Conservation (phyloP, 2,113 vertebrate genomes). For the Chaetodon trifascialis region DNA sequence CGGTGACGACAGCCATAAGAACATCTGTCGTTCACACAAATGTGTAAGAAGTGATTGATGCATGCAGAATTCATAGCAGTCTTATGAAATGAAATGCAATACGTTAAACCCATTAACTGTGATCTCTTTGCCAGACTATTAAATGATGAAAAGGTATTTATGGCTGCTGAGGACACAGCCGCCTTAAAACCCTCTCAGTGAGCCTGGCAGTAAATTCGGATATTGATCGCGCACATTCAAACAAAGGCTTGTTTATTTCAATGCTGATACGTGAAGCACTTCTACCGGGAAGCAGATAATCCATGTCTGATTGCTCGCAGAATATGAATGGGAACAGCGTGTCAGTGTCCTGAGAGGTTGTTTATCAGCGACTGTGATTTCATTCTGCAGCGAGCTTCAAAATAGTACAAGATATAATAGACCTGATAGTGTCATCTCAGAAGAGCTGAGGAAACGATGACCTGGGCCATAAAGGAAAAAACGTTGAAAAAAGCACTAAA, state of each 20-base stretch:
- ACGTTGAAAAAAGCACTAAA: slow-evolving; percentile 17
- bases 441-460: neutral
- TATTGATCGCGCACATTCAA: slow-evolving; percentile 18
- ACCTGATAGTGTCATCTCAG: slow-evolving; percentile 40
- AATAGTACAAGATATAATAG: slow-evolving; percentile 33
- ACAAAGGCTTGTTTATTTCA: slow-evolving; percentile 29
- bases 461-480: neutral
- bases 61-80: slow-evolving; percentile 31
- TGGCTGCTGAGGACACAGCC: slow-evolving; percentile 28
- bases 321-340: slow-evolving; percentile 15
- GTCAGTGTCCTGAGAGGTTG: slow-evolving; percentile 38
- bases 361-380: slow-evolving; percentile 44
- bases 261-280: slow-evolving; percentile 7
- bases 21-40: slow-evolving; percentile 35
- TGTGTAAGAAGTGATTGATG: slow-evolving; percentile 32
- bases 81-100: slow-evolving; percentile 27
- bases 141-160: slow-evolving; percentile 18
- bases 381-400: slow-evolving; percentile 26
- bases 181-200: slow-evolving; percentile 20
- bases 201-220: slow-evolving; percentile 6
- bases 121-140: slow-evolving; percentile 12
- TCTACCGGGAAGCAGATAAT: slow-evolving; percentile 19
- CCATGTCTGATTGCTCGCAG: slow-evolving; percentile 41
- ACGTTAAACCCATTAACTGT: slow-evolving; percentile 27
- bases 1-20: slow-evolving; percentile 3